Evolutionary conservation across 1,140 invertebrate genomes (phyloP).

Genomic region (Pogonognathellus flavescens): DNA sequence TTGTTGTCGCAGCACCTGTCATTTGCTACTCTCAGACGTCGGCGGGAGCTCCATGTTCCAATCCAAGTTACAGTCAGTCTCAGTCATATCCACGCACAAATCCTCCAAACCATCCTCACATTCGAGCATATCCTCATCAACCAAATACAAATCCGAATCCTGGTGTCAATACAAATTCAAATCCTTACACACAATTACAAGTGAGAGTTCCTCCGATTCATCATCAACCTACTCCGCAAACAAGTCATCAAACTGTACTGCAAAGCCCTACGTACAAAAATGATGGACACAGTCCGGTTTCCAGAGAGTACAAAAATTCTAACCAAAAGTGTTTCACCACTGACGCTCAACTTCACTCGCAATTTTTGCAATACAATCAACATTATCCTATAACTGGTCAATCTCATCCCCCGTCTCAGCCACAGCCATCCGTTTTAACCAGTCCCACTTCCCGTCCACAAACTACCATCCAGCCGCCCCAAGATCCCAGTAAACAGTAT

Average conservation of each 20-base stretch:
- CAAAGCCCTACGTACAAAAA: constrained; percentile 34
- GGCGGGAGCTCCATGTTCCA: not conserved
- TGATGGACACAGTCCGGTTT: constrained; percentile 1
- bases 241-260: constrained; percentile 5
- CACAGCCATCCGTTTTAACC: not conserved
- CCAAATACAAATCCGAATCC: not conserved
- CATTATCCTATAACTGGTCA: constrained; percentile 50
- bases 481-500: not conserved
- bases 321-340: constrained; percentile 61
- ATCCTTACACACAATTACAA: constrained; percentile 12
- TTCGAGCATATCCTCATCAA: not conserved
- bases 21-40: constrained; percentile 38
- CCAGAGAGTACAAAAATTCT: constrained; percentile 51
- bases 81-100: constrained; percentile 1
- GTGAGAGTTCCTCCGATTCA: constrained; percentile 43
- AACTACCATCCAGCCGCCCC: not conserved
- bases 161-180: not conserved
- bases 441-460: not conserved
- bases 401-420: not conserved
- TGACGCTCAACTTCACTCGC: constrained; percentile 64
- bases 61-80: not conserved
- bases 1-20: constrained; percentile 37
- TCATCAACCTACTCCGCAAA: not conserved
- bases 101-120: not conserved
- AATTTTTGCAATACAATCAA: constrained; percentile 64